phyloP scores from a whole-genome alignment of 2,113 vertebrate genomes.

The Pterocles burchelli region DNA sequence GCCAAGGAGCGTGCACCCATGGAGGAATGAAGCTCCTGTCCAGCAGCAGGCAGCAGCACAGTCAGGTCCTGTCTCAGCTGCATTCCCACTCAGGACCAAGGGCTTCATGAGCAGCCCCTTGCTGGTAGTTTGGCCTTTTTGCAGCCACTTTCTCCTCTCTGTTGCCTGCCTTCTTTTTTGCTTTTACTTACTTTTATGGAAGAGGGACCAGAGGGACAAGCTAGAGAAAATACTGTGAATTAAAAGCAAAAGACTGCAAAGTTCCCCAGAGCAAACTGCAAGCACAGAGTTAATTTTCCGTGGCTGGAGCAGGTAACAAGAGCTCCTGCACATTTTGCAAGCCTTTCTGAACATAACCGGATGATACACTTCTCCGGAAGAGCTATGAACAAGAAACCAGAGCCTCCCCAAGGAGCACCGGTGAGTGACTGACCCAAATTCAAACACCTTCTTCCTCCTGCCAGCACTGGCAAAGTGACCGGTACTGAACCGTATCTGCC shows the following conservation, averaged over 20 bases:
- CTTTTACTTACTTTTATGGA: neutral
- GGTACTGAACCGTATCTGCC: neutral
- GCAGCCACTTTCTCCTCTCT: neutral
- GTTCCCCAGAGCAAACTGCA: constrained; percentile 39
- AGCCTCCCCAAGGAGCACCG: neutral
- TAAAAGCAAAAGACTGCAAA: constrained; percentile 38
- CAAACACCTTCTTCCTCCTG: constrained; percentile 26
- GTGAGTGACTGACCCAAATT: constrained; percentile 55
- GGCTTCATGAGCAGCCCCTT: neutral
- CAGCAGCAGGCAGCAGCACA: neutral
- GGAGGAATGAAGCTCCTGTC: neutral
- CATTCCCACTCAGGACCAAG: rapidly evolving
- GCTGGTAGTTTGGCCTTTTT: neutral
- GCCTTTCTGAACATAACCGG: neutral
- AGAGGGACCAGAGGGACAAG: constrained; percentile 16
- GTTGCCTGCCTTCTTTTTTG: neutral
- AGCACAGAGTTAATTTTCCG: constrained; percentile 46
- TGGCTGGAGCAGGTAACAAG: constrained; percentile 46
- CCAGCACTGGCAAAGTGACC: neutral
- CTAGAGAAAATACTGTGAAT: neutral
- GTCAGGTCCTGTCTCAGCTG: neutral
- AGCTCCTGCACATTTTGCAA: neutral
- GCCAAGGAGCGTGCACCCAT: rapidly evolving
- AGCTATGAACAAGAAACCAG: neutral
- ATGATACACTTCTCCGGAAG: neutral